Conservation (phyloP, 2,888 invertebrate genomes). For the Eristalis pertinax region DNA sequence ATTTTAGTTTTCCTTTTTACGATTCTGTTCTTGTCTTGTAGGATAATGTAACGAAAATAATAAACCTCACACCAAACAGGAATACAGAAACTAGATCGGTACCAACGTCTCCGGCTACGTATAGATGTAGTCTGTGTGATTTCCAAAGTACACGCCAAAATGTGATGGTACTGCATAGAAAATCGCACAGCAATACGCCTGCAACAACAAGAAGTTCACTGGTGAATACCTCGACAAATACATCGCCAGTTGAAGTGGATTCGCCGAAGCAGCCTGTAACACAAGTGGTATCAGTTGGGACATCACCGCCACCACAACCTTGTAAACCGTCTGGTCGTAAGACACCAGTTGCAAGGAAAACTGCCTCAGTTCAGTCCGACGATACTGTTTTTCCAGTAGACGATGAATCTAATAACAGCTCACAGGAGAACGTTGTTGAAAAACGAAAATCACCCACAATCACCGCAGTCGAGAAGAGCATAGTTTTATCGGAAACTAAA, state of each 20-base stretch:
- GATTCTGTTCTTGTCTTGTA: conserved; percentile 55
- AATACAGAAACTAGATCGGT: conserved; percentile 16
- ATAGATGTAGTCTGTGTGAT: conserved; percentile 85
- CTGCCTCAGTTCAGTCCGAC: not conserved
- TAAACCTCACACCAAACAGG: conserved; percentile 74
- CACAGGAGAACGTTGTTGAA: not conserved
- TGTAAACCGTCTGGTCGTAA: not conserved
- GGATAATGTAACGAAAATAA: conserved; percentile 75
- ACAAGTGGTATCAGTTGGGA: not conserved
- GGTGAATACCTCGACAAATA: conserved; percentile 74
- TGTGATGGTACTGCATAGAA: conserved; percentile 88
- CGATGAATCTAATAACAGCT: not conserved
- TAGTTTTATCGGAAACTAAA: not conserved
- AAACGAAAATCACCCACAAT: not conserved
- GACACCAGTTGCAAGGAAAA: not conserved
- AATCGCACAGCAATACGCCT: conserved; percentile 83
- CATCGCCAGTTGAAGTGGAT: not conserved
- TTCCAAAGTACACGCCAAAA: conserved; percentile 87
- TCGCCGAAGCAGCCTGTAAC: not conserved
- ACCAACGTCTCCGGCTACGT: conserved; percentile 78
- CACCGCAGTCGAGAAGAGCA: not conserved
- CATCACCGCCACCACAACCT: not conserved
- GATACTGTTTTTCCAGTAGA: not conserved
- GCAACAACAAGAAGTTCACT: conserved; percentile 25
- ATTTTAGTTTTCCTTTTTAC: conserved; percentile 4